Percentiles rank a stretch among this genome's conserved stretches.
Conservation (phyloP, 1,140 invertebrate species). For the Nasonia giraulti region DNA sequence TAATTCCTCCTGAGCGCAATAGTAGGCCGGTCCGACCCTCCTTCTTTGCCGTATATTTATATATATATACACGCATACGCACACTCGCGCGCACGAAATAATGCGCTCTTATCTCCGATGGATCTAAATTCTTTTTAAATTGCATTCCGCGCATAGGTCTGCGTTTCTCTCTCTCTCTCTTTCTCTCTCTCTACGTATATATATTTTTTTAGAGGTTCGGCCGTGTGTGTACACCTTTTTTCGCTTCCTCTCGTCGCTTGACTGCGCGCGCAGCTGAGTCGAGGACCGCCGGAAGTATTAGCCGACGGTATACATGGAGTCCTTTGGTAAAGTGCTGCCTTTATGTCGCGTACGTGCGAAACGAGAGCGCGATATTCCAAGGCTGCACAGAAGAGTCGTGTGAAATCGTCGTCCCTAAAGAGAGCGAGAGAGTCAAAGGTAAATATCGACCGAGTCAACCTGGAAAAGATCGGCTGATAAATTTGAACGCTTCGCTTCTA, state of each 20-base stretch:
- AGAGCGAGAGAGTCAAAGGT: too few relatives aligned
- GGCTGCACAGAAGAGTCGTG: not conserved
- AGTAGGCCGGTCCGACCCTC: conserved; percentile 32
- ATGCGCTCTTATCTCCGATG: conserved; percentile 52
- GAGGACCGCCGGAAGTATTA: conserved; percentile 39
- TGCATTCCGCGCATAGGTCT: conserved; percentile 21
- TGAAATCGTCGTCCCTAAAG: not conserved
- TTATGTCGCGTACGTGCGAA: not conserved
- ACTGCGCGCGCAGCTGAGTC: conserved; percentile 7
- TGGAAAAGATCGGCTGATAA: too few relatives aligned
- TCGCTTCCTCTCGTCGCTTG: conserved; percentile 19
- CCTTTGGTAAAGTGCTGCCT: not conserved
- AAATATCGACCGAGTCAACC: too few relatives aligned
- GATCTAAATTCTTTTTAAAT: conserved; percentile 51
- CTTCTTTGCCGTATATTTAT: conserved; percentile 17
- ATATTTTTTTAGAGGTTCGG: not conserved
- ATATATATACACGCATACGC: conserved; percentile 5
- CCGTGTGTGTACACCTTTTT: conserved; percentile 15
- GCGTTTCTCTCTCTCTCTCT: conserved; percentile 5
- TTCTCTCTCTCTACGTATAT: not conserved
- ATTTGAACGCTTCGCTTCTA: not conserved
- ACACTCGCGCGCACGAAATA: conserved; percentile 35
- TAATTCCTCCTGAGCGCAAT: conserved; percentile 40
- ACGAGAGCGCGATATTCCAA: not conserved
- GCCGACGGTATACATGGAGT: not conserved